Percentiles rank a stretch among this genome's conserved stretches.
phyloP scores from a whole-genome alignment of 2,113 vertebrate species.

The Myocastor coypus region DNA sequence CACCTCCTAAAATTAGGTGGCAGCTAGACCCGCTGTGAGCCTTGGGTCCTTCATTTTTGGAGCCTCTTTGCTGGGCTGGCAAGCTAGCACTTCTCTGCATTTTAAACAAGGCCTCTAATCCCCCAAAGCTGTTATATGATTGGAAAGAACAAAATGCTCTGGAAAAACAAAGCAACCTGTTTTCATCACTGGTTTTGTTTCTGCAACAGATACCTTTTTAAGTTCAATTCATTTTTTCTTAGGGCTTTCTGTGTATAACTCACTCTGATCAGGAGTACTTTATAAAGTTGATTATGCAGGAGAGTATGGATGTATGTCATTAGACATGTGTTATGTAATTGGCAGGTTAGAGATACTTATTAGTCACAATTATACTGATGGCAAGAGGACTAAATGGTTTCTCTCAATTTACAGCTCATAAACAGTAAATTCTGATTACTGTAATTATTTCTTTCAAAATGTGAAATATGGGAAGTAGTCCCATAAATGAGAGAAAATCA shows the following conservation, averaged over 20 bases:
- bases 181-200: neutral
- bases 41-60: neutral
- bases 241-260: neutral
- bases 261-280: neutral
- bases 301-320: slow-evolving; percentile 37
- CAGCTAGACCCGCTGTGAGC: neutral
- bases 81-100: neutral
- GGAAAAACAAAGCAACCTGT: neutral
- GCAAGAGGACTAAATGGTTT: slow-evolving; percentile 65
- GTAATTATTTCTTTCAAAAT: slow-evolving; percentile 86
- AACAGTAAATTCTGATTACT: slow-evolving; percentile 84
- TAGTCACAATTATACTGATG: slow-evolving; percentile 82
- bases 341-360: slow-evolving; percentile 76
- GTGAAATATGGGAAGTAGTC: slow-evolving; percentile 81
- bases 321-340: slow-evolving; percentile 70
- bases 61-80: neutral
- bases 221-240: slow-evolving; percentile 14
- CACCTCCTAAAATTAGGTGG: neutral
- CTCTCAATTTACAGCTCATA: slow-evolving; percentile 74
- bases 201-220: neutral
- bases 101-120: neutral
- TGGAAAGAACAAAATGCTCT: neutral
- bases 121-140: neutral
- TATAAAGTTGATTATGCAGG: slow-evolving; percentile 62
- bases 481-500: slow-evolving; percentile 69